A percentile compares a stretch with the other conserved stretches of the same genome.
Conservation (phyloP, 2,888 invertebrate species). For the Archaeoteleia sp. region DNA sequence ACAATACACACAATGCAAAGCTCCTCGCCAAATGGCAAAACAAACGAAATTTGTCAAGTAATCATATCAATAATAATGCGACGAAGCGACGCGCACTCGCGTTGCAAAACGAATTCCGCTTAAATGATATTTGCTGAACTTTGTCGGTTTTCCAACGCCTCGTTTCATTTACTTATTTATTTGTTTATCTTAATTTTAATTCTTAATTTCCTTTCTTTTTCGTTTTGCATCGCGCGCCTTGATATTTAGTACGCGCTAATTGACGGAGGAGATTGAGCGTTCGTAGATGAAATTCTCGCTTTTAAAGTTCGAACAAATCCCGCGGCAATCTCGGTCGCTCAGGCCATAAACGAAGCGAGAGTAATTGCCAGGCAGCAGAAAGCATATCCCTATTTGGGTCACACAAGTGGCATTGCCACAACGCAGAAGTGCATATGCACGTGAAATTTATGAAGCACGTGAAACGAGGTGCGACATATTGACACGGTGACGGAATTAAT, state of each 20-base stretch:
- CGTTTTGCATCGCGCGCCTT: neutral
- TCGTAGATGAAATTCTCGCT: constrained; percentile 35
- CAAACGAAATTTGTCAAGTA: constrained; percentile 2
- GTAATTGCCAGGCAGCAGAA: constrained; percentile 38
- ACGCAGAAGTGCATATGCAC: constrained; percentile 23
- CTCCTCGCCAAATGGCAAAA: neutral
- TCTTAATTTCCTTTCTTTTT: neutral
- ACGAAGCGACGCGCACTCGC: constrained; percentile 10
- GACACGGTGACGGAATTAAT: constrained; percentile 32
- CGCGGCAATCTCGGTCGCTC: constrained; percentile 9
- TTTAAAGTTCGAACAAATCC: constrained; percentile 22
- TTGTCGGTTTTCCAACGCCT: constrained; percentile 2
- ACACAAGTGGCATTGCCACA: constrained; percentile 21
- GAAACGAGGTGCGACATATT: constrained; percentile 30
- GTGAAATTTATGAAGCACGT: constrained; percentile 34
- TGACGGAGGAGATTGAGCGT: constrained; percentile 21
- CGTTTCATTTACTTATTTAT: neutral
- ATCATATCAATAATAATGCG: neutral
- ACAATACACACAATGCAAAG: no score
- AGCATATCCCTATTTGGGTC: constrained; percentile 36
- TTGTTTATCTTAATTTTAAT: no score
- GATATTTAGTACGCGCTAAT: constrained; percentile 47
- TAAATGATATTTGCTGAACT: constrained; percentile 15
- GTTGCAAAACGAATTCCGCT: constrained; percentile 24
- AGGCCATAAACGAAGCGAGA: constrained; percentile 37